Evolutionary conservation across 2,888 invertebrate species (phyloP), one percentile per base, ranked within the genome.

Genomic region (Dorcus parallelipipedus): DNA sequence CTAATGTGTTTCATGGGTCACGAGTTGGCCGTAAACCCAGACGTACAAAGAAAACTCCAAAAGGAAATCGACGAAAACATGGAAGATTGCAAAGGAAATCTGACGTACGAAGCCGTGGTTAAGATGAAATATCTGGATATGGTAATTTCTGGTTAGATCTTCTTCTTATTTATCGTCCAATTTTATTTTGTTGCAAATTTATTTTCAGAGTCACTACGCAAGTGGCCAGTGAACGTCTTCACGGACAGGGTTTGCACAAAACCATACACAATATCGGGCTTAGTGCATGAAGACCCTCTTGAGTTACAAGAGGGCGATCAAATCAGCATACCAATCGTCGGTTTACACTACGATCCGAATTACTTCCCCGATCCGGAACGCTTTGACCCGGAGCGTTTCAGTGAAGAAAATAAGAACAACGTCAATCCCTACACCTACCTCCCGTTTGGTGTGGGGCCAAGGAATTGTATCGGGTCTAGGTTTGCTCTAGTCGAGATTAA

Each of bases 21-120:
- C 49, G 86, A 86, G 70, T 67, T 88, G 17, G 84, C 84, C 26
- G 53, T 81, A 3, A 80, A 86, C 73, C 80, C 82, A 23, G 84
- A 86, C 0, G 71, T 84, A 0, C 87, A 87, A 70, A 76, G 81
- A 5, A 80, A 72, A 54, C 73, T 87, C 0, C 78, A 78, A 2
- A 66, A 79, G 40, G 87, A 87, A 75, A 82, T 87, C 40, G 78
- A 74, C 17, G 79, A 82, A 9, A 56, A 59, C 3, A 38, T 59
- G 4, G 26, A 57, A 8, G 40, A 59, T 39, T 60, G 60, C 39
- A 54, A 64, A 0, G 79, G 78, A 4, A 76, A 75, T 23, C 72
- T 84, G 0, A 78, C 76, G 49, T 85, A 82, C 60, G 82, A 80
- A n/a, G 74, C 77, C 0, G 73, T 85, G 0, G 78, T 79, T 57